These are phyloP conservation scores for Stichopus horrens DNA, from an alignment of 53 echinoderm and acorn worm species.

Conservation along the genomic window DNA sequence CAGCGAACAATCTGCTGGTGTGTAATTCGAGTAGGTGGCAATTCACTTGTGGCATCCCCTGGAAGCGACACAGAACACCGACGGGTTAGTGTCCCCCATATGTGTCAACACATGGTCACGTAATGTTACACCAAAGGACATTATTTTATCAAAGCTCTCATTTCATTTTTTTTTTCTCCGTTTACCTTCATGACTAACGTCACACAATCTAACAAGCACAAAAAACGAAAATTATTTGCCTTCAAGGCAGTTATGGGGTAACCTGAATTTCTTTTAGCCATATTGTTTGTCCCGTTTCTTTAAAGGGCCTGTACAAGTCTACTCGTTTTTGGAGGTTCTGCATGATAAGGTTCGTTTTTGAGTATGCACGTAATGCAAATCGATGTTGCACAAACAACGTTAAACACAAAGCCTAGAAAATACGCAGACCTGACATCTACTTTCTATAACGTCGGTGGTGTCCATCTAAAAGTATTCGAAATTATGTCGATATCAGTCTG, in stretches of 20 bases:
- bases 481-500: too few species aligned
- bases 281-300: too few species aligned
- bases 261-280: too few species aligned
- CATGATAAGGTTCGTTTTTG: too few species aligned
- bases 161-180: background rate
- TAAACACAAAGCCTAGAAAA: too few species aligned
- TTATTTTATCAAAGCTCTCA: background rate
- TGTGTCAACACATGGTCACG: constrained; percentile 36
- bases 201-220: background rate
- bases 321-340: too few species aligned
- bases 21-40: constrained; percentile 12
- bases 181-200: background rate
- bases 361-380: too few species aligned
- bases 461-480: too few species aligned
- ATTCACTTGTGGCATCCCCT: constrained; percentile 22
- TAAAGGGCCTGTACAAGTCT: too few species aligned
- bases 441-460: too few species aligned
- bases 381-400: too few species aligned
- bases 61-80: constrained; percentile 3
- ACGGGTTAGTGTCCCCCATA: constrained; percentile 9
- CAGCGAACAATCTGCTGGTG: background rate
- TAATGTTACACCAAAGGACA: constrained; percentile 25
- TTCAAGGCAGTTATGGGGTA: background rate
- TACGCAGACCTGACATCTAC: too few species aligned
- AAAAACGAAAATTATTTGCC: background rate